phyloP scores from a whole-genome alignment of 2,888 invertebrate genomes.

The Autographa gamma region DNA sequence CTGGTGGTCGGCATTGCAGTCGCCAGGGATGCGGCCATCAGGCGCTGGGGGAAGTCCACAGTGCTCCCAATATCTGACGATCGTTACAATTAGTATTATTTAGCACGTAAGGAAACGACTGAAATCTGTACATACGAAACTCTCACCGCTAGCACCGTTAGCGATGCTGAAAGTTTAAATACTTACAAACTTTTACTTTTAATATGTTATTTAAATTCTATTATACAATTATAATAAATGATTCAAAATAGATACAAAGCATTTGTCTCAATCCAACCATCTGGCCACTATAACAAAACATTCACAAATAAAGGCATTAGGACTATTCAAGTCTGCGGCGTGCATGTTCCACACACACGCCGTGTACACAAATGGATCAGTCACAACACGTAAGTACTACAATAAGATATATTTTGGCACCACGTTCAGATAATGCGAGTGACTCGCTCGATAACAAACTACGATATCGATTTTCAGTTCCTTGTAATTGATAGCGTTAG shows the following conservation, averaged over 20 bases:
- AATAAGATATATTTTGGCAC: slow-evolving; percentile 65
- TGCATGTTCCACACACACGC: slow-evolving; percentile 23
- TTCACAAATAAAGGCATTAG: not conserved
- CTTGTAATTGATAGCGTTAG: slow-evolving; percentile 59
- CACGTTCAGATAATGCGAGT: slow-evolving; percentile 60
- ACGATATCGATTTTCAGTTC: slow-evolving; percentile 58
- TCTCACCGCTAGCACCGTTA: slow-evolving; percentile 35
- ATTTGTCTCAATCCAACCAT: not conserved
- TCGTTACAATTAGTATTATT: slow-evolving; percentile 39
- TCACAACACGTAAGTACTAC: slow-evolving; percentile 35
- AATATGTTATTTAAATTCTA: slow-evolving; percentile 10
- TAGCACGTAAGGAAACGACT: slow-evolving; percentile 17
- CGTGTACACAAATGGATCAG: slow-evolving; percentile 17
- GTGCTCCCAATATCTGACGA: slow-evolving; percentile 64
- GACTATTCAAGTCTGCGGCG: not conserved
- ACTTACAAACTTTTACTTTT: slow-evolving; percentile 16
- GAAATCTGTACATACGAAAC: slow-evolving; percentile 7
- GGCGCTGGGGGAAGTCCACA: slow-evolving; percentile 58
- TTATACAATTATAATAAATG: slow-evolving; percentile 14
- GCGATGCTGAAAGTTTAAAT: slow-evolving; percentile 32
- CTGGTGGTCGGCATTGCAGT: slow-evolving; percentile 87
- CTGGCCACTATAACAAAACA: not conserved
- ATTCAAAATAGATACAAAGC: not conserved
- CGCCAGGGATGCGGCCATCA: slow-evolving; percentile 77
- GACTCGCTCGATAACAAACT: slow-evolving; percentile 59